A percentile compares a stretch with the other conserved stretches of the same genome.
Evolutionary conservation across 2,888 invertebrate genomes (phyloP).

Genomic region (Opisthograptis luteolata): DNA sequence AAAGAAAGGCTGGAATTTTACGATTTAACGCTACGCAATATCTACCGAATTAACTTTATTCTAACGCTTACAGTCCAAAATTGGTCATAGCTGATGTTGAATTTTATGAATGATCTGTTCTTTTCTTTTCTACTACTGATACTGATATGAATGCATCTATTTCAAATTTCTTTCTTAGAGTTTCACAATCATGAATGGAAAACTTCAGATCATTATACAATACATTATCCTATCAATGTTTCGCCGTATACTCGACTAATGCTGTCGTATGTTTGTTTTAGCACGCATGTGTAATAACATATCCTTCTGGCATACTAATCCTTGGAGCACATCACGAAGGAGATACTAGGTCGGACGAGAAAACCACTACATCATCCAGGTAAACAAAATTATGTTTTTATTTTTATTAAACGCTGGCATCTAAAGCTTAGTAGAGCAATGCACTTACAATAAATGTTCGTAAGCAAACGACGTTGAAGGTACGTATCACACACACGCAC

Average conservation of each 20-base stretch:
- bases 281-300: constrained; percentile 85
- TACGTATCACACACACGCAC: constrained; percentile 54
- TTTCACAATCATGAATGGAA: constrained; percentile 35
- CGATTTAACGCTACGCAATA: constrained; percentile 73
- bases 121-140: constrained; percentile 26
- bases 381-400: constrained; percentile 51
- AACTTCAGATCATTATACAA: constrained; percentile 54
- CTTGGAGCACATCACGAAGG: constrained; percentile 70
- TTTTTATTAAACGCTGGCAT: constrained; percentile 39
- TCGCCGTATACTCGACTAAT: constrained; percentile 67
- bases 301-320: constrained; percentile 85
- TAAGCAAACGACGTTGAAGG: constrained; percentile 41
- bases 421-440: constrained; percentile 45
- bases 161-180: too few relatives aligned
- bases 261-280: constrained; percentile 82
- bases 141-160: neutral
- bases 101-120: constrained; percentile 51
- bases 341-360: constrained; percentile 57
- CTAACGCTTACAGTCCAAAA: constrained; percentile 56
- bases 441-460: constrained; percentile 39
- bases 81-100: constrained; percentile 52
- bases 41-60: constrained; percentile 57
- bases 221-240: constrained; percentile 48
- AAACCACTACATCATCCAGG: constrained; percentile 65
- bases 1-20: constrained; percentile 64